Base-by-base conservation (phyloP, 2,888 invertebrate species). In the Sclerodermus sp. region DNA sequence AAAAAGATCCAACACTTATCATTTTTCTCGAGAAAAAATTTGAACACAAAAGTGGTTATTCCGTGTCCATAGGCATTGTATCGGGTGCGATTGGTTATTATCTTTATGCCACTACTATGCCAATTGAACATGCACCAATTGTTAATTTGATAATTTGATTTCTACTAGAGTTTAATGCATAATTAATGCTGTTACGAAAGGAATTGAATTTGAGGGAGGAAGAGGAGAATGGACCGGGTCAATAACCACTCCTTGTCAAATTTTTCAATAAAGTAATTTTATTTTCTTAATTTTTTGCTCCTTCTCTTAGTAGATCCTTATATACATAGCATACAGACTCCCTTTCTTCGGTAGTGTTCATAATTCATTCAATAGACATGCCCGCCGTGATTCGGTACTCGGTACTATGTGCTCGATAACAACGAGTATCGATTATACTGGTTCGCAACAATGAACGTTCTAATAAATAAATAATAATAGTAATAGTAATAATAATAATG, bases 221-320 rank as follows among this genome's bases (percentile, higher is more conserved):
- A n/a, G n/a, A n/a, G 73, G 69, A 67, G 57, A 58, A 65, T 67
- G 69, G 68, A 73, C 67, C 71, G 71, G 73, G 72, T 69, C 55
- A 73, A 73, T 73, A 73, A 73, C 73, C 73, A 73, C 73, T 73
- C 71, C 73, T 73, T 62, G 71, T 73, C 69, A 70, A 73, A 68
- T 71, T 73, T 73, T 73, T 73, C 72, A 73, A 66, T 64, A 73
- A 71, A 73, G 70, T 72, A 70, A 69, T 70, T 73, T 73, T 70
- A 69, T 72, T 73, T 66, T 70, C 53, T 66, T 58, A 63, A 62
- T 58, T 47, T 38, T 41, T 15, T 49, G 51, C 54, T 42, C 51
- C 39, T 56, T 45, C 41, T 45, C 45, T 29, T 44, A 39, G 30
- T 30, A 40, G 46, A 23, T 46, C 10, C 32, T 49, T 48, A 34